Percentiles rank a stretch among this genome's conserved stretches.
Conservation (phyloP, 2,888 invertebrate species). For the Plagodis pulveraria region DNA sequence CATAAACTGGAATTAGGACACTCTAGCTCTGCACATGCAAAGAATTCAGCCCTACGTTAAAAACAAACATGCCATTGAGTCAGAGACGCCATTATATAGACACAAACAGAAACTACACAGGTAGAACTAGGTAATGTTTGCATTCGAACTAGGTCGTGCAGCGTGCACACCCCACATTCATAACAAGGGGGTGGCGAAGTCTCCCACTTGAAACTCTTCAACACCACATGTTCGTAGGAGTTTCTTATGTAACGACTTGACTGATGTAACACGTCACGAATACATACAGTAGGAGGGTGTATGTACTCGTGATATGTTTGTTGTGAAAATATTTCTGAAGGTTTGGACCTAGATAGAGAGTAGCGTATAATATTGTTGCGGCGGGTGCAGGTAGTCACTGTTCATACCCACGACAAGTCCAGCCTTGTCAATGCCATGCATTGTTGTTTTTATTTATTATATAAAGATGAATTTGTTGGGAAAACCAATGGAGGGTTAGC, state of each 20-base stretch:
- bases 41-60: conserved; percentile 5
- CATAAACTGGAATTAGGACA: too few relatives aligned
- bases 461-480: too few relatives aligned
- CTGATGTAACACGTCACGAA: conserved; percentile 10
- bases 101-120: conserved; percentile 11
- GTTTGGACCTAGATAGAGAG: too few relatives aligned
- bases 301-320: too few relatives aligned
- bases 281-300: background rate
- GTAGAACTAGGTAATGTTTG: background rate
- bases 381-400: too few relatives aligned
- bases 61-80: conserved; percentile 11
- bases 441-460: too few relatives aligned
- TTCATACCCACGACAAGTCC: too few relatives aligned
- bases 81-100: conserved; percentile 33
- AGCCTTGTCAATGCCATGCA: too few relatives aligned
- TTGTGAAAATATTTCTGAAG: too few relatives aligned
- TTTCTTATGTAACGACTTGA: conserved; percentile 12
- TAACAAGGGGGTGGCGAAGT: conserved; percentile 7
- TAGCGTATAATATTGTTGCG: too few relatives aligned
- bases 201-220: conserved; percentile 2
- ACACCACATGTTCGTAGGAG: conserved; percentile 6
- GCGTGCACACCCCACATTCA: background rate
- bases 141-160: conserved; percentile 11
- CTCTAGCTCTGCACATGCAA: background rate
- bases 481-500: too few relatives aligned